phyloP scores from a whole-genome alignment of 2,797 vertebrate genomes.

The Galago senegalensis region DNA sequence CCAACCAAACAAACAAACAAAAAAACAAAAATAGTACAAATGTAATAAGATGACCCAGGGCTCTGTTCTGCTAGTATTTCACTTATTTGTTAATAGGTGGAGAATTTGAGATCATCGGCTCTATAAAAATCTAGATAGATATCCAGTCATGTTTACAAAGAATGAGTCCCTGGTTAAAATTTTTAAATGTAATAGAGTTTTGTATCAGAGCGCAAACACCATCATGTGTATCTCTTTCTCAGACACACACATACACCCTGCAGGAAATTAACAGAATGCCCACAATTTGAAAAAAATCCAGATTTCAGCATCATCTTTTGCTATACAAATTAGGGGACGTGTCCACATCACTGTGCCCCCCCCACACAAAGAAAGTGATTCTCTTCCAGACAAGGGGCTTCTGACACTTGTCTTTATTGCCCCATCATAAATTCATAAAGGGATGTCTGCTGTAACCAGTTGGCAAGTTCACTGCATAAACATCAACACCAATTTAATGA shows the following conservation, averaged over 20 bases:
- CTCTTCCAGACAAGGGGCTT: slow-evolving; percentile 84
- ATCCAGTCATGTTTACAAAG: not conserved
- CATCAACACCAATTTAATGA: slow-evolving; percentile 92
- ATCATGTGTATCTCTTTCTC: not conserved
- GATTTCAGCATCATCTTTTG: slow-evolving; percentile 65
- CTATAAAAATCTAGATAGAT: not conserved
- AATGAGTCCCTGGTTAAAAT: slow-evolving; percentile 44
- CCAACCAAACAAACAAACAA: slow-evolving; percentile 11
- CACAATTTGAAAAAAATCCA: slow-evolving; percentile 5
- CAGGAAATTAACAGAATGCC: not conserved
- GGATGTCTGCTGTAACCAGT: slow-evolving; percentile 84
- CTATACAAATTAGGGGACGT: slow-evolving; percentile 67
- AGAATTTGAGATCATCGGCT: slow-evolving; percentile 5
- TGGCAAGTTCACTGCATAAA: slow-evolving; percentile 93
- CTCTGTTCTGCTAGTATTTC: slow-evolving; percentile 13
- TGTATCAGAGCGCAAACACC: not conserved
- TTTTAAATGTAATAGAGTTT: slow-evolving; percentile 12
- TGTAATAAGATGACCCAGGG: not conserved
- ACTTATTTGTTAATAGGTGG: slow-evolving; percentile 15
- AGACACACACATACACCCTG: not conserved
- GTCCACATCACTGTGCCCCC: slow-evolving; percentile 72
- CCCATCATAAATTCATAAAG: slow-evolving; percentile 93
- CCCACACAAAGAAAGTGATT: slow-evolving; percentile 86
- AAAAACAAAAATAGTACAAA: not conserved
- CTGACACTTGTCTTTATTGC: slow-evolving; percentile 91